These are phyloP conservation scores for Oscheius sp. DNA, from an alignment of 2,888 invertebrate species.

Conservation along the genomic window DNA sequence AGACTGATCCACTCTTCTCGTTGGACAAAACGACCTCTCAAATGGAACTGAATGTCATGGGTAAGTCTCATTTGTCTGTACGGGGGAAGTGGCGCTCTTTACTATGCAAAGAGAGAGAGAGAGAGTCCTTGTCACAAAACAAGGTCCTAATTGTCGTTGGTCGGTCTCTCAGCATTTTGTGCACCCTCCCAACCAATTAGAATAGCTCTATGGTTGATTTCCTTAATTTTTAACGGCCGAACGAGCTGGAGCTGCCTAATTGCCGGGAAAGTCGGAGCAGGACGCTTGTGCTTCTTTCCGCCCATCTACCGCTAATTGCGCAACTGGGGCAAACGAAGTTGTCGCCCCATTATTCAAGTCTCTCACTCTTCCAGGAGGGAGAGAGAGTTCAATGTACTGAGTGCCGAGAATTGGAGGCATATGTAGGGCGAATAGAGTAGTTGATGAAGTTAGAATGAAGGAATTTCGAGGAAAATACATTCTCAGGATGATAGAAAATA, in stretches of 20 bases:
- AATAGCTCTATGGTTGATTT: background rate
- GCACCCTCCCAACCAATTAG: background rate
- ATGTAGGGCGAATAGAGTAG: background rate
- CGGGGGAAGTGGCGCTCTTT: background rate
- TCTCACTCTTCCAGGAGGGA: too few species aligned
- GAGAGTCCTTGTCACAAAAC: slow-evolving; percentile 1
- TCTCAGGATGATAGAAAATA: too few species aligned
- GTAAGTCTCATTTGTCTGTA: slow-evolving; percentile 35
- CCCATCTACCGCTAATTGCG: slow-evolving; percentile 9
- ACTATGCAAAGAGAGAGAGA: background rate
- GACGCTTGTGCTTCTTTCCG: slow-evolving; percentile 9
- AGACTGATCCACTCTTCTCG: slow-evolving; percentile 67
- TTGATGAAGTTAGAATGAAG: background rate
- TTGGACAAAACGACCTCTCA: slow-evolving; percentile 46
- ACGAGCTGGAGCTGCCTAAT: slow-evolving; percentile 25
- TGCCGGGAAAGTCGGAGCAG: background rate
- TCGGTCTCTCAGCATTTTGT: background rate
- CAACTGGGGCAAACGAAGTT: slow-evolving; percentile 15
- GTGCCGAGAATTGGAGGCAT: background rate
- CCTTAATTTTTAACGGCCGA: slow-evolving; percentile 12
- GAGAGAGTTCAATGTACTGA: too few species aligned
- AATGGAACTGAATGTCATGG: slow-evolving; percentile 62
- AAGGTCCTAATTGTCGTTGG: background rate
- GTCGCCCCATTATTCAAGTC: slow-evolving; percentile 20
- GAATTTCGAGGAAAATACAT: too few species aligned